Percentiles rank a stretch among this genome's conserved stretches.
Evolutionary conservation across 2,888 invertebrate species (phyloP).

Genomic region (Melitaea athalia): DNA sequence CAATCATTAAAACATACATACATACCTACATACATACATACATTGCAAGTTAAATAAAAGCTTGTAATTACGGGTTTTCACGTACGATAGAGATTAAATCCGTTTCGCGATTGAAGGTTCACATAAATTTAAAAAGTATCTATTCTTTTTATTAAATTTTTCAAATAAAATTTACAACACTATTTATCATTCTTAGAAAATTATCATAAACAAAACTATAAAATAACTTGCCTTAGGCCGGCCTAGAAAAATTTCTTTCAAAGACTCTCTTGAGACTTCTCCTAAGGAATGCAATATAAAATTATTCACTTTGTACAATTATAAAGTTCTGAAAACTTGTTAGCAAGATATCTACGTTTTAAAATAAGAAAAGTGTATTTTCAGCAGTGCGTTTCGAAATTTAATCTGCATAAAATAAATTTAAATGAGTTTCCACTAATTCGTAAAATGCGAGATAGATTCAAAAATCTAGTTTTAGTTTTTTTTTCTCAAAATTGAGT

Average conservation of each 20-base stretch:
- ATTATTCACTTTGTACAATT: background rate
- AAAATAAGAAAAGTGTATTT: conserved; percentile 1
- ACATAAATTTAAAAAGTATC: conserved; percentile 23
- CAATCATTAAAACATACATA: no score
- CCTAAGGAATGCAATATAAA: conserved; percentile 1
- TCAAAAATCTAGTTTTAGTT: no score
- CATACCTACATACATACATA: no score
- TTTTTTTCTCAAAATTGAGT: no score
- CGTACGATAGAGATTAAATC: no score
- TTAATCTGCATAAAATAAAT: conserved; percentile 2
- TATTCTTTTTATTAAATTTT: conserved; percentile 16
- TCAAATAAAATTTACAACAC: conserved; percentile 18
- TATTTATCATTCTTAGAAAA: conserved; percentile 15
- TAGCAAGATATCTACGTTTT: conserved; percentile 2
- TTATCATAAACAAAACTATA: conserved; percentile 16
- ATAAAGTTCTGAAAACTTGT: conserved; percentile 1
- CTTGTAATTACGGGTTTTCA: no score
- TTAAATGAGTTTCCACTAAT: background rate
- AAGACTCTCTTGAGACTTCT: background rate
- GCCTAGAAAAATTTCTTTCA: background rate
- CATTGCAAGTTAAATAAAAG: no score
- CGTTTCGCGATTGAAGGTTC: conserved; percentile 7
- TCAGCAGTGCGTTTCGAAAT: background rate
- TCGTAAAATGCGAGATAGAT: background rate
- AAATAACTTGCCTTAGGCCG: background rate